A percentile compares a stretch with the other conserved stretches of the same genome.
Evolutionary conservation across 2,888 invertebrate genomes (phyloP).

Genomic region (Lottia scabra): DNA sequence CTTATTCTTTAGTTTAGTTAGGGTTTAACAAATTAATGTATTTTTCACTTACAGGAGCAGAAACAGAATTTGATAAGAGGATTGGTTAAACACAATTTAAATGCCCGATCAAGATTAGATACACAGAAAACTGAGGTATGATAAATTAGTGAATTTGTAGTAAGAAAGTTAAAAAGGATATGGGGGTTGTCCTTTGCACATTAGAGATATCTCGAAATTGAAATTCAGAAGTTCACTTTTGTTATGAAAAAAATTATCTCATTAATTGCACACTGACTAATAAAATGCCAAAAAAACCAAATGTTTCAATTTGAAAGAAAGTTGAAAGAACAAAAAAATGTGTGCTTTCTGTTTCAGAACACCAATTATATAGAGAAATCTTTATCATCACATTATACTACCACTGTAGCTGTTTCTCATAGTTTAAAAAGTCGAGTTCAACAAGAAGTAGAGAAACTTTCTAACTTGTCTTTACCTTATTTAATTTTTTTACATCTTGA

Average conservation of each 20-base stretch:
- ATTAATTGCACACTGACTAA: no score
- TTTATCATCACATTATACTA: conserved; percentile 40
- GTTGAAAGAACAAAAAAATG: no score
- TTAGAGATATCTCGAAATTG: no score
- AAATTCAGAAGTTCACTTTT: no score
- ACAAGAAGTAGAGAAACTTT: conserved; percentile 51
- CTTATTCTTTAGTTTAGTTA: no score
- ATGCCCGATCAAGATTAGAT: conserved; percentile 46
- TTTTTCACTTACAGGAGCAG: conserved; percentile 41
- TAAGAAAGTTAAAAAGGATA: no score
- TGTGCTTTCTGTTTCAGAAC: conserved; percentile 35
- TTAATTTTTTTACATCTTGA: conserved; percentile 41
- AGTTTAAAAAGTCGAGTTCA: conserved; percentile 40
- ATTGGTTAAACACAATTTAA: conserved; percentile 54
- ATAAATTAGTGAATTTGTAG: background rate
- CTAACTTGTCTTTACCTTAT: conserved; percentile 46
- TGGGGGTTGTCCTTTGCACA: no score
- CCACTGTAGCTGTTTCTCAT: conserved; percentile 31
- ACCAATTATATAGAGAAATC: conserved; percentile 45
- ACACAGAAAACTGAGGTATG: conserved; percentile 48
- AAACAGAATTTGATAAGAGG: conserved; percentile 57
- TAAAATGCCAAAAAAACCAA: no score
- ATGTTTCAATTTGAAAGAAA: no score
- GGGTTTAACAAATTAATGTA: no score
- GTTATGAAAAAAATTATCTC: no score